Percentiles rank a stretch among this genome's conserved stretches.
phyloP scores from a whole-genome alignment of 2,888 invertebrate genomes.

The Drosophila kokeensis region DNA sequence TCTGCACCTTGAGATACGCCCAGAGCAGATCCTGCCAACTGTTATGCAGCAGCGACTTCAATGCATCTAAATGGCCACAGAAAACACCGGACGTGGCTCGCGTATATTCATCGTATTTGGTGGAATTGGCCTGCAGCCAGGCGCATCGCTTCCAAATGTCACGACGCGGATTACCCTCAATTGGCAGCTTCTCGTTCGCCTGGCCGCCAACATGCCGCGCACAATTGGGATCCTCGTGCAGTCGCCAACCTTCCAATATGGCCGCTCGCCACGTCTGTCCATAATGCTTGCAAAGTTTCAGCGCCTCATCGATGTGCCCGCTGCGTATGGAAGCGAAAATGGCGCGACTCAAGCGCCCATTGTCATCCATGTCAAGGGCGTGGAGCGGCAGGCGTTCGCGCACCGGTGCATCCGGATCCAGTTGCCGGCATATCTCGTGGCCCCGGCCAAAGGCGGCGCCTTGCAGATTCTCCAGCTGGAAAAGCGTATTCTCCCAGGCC shows the following conservation, averaged over 20 bases:
- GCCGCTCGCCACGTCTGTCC: constrained; percentile 97
- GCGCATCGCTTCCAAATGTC: constrained; percentile 92
- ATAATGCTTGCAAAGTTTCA: constrained; percentile 92
- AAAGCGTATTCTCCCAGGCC: constrained; percentile 96
- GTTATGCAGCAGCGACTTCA: constrained; percentile 90
- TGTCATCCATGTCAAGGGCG: constrained; percentile 94
- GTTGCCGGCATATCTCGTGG: constrained; percentile 88
- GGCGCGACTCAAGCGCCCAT: constrained; percentile 86
- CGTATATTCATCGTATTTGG: constrained; percentile 86
- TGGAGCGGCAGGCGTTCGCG: constrained; percentile 92
- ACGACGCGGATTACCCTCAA: constrained; percentile 93
- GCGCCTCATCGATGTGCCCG: constrained; percentile 94
- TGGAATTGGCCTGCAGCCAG: constrained; percentile 87
- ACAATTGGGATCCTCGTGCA: constrained; percentile 94
- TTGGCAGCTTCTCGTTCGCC: constrained; percentile 85
- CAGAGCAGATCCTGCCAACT: constrained; percentile 96
- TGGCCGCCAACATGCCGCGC: constrained; percentile 83
- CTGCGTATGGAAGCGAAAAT: constrained; percentile 91
- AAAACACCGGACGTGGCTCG: constrained; percentile 91
- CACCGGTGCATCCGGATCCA: constrained; percentile 96
- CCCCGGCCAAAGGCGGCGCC: constrained; percentile 87
- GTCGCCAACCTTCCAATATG: constrained; percentile 94
- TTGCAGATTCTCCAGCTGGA: constrained; percentile 88
- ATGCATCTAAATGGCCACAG: constrained; percentile 92
- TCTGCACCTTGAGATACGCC: constrained; percentile 93